Percentiles rank a stretch among this genome's conserved stretches.
Conservation (phyloP, 2,797 vertebrate species). For the Apogon talboti region DNA sequence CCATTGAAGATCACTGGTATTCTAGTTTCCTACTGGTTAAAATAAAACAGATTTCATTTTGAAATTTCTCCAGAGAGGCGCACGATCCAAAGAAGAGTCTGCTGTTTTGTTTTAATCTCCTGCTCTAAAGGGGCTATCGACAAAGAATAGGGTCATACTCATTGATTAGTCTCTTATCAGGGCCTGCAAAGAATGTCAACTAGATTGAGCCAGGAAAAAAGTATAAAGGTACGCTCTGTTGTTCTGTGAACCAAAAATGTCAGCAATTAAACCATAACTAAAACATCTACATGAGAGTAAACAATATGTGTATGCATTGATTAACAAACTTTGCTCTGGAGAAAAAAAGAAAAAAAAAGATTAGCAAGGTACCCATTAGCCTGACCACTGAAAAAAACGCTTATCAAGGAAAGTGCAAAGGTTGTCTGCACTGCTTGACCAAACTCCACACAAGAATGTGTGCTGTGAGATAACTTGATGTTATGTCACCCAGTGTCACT, state of each 20-base stretch:
- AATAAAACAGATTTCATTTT: conserved; percentile 25
- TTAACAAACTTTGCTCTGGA: conserved; percentile 16
- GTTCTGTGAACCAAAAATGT: conserved; percentile 25
- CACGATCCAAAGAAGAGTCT: conserved; percentile 2
- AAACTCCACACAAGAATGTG: conserved; percentile 56
- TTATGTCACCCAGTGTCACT: conserved; percentile 43
- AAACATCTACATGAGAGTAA: conserved; percentile 7
- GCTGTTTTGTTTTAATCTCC: neutral
- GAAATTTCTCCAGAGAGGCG: conserved; percentile 2
- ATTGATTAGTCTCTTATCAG: conserved; percentile 60
- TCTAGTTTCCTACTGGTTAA: neutral
- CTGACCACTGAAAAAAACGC: conserved; percentile 15
- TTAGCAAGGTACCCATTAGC: neutral
- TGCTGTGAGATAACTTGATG: conserved; percentile 24
- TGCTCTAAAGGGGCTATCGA: conserved; percentile 44
- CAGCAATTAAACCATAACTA: conserved; percentile 16
- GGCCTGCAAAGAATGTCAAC: conserved; percentile 37
- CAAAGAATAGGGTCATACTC: conserved; percentile 45
- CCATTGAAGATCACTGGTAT: conserved; percentile 1
- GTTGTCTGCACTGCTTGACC: conserved; percentile 16
- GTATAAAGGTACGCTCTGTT: conserved; percentile 22
- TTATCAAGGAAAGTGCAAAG: conserved; percentile 50
- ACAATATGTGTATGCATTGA: neutral
- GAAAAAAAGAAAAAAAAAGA: neutral
- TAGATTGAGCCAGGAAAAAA: conserved; percentile 7